phyloP scores from a whole-genome alignment of 2,113 vertebrate genomes.

The Meleagris gallopavo region DNA sequence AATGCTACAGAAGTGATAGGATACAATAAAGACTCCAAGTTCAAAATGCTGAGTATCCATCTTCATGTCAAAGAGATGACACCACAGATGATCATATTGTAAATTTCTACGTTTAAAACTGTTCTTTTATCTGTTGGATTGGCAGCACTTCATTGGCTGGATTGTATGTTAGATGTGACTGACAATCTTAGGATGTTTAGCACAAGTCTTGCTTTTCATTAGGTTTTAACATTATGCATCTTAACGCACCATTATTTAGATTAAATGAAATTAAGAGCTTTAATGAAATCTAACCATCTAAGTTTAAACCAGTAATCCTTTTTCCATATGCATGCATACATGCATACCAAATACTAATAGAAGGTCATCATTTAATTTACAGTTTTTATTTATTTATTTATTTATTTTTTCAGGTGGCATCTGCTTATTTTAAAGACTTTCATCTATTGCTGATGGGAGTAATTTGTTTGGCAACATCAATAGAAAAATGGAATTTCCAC shows the following conservation, averaged over 20 bases:
- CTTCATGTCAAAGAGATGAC: background rate
- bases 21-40: background rate
- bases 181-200: background rate
- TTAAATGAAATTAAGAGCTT: background rate
- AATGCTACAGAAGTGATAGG: background rate
- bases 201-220: background rate
- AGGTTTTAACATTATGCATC: background rate
- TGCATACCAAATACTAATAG: background rate
- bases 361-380: background rate
- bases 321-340: too few relatives aligned
- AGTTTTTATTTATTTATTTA: background rate
- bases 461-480: constrained; percentile 91
- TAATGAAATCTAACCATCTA: background rate
- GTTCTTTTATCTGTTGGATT: background rate
- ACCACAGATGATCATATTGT: background rate
- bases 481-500: constrained; percentile 96
- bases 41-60: background rate
- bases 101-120: background rate
- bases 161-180: background rate
- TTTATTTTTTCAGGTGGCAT: constrained; percentile 87
- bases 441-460: constrained; percentile 90
- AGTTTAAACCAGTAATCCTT: background rate
- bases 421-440: constrained; percentile 93
- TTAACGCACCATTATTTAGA: background rate
- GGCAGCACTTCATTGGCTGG: background rate